Conservation (phyloP, 2,888 invertebrate genomes). For the Nasonia oneida region DNA sequence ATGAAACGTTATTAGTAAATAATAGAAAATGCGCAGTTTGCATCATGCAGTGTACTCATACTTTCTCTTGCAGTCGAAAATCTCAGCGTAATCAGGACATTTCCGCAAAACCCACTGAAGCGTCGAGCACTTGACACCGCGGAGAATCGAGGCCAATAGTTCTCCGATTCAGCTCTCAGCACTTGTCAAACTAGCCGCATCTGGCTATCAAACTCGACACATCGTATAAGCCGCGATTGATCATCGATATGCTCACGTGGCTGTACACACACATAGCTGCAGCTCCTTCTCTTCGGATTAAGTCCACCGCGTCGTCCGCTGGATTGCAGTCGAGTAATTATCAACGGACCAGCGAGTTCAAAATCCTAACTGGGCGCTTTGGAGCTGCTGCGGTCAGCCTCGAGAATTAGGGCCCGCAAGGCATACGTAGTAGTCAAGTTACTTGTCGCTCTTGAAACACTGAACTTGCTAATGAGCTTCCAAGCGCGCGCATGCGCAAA, state of each 20-base stretch:
- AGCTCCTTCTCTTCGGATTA: background rate
- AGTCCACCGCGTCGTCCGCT: background rate
- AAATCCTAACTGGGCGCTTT: slow-evolving; percentile 1
- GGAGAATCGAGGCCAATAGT: slow-evolving; percentile 21
- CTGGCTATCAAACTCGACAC: background rate
- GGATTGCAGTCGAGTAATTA: background rate
- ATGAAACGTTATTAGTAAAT: background rate
- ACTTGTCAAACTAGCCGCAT: slow-evolving; percentile 9
- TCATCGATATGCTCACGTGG: background rate
- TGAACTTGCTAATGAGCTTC: slow-evolving; percentile 34
- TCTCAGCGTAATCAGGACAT: too few species aligned
- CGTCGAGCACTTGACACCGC: background rate
- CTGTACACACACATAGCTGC: background rate
- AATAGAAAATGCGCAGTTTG: background rate
- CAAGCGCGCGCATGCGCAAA: background rate
- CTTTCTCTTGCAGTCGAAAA: too few species aligned
- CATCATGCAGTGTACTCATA: too few species aligned
- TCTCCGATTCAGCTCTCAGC: background rate
- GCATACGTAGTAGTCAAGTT: background rate
- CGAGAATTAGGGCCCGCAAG: slow-evolving; percentile 9
- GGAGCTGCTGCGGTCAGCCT: background rate
- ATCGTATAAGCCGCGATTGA: background rate
- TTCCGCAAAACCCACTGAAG: background rate
- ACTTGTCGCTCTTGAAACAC: slow-evolving; percentile 12
- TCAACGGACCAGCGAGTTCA: background rate